Evolutionary conservation across 2,888 invertebrate genomes (phyloP).

Genomic region (Cosmorhoe ocellata): DNA sequence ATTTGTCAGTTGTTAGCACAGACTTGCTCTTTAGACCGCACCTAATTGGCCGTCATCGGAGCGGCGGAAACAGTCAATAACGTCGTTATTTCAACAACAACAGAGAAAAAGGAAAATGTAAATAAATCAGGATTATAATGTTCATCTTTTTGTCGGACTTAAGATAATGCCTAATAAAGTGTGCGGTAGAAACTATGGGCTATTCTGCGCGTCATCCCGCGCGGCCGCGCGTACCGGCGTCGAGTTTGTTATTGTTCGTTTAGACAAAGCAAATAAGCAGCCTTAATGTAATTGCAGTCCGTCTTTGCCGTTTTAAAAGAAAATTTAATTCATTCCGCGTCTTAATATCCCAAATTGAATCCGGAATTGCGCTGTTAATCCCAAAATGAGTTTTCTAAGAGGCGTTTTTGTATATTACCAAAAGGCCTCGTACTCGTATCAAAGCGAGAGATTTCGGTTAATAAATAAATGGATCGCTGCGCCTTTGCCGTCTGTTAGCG

Average conservation of each 20-base stretch:
- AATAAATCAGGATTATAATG: too few relatives aligned
- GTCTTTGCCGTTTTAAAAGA: conserved; percentile 3
- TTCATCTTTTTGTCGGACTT: too few relatives aligned
- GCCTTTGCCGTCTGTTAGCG: too few relatives aligned
- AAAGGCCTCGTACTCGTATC: conserved; percentile 4
- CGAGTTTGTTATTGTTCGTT: neutral
- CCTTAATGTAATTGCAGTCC: conserved; percentile 11
- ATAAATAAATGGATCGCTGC: conserved; percentile 8
- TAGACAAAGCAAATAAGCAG: conserved; percentile 1
- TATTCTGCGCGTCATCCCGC: neutral
- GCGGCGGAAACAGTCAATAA: too few relatives aligned
- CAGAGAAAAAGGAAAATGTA: too few relatives aligned
- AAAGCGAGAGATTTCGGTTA: neutral
- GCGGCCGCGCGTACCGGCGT: neutral
- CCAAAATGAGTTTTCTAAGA: conserved; percentile 13
- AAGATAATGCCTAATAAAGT: neutral
- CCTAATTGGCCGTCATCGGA: too few relatives aligned
- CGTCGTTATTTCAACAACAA: too few relatives aligned
- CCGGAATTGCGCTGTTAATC: conserved; percentile 17
- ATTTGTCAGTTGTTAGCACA: too few relatives aligned
- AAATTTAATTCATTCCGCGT: conserved; percentile 14
- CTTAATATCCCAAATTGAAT: conserved; percentile 15
- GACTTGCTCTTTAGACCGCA: too few relatives aligned
- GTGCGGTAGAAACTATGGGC: neutral
- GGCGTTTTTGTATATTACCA: conserved; percentile 11